A percentile compares a stretch with the other conserved stretches of the same genome.
Evolutionary conservation across 2,113 vertebrate species (phyloP).

Genomic region (Paratilapia polleni): DNA sequence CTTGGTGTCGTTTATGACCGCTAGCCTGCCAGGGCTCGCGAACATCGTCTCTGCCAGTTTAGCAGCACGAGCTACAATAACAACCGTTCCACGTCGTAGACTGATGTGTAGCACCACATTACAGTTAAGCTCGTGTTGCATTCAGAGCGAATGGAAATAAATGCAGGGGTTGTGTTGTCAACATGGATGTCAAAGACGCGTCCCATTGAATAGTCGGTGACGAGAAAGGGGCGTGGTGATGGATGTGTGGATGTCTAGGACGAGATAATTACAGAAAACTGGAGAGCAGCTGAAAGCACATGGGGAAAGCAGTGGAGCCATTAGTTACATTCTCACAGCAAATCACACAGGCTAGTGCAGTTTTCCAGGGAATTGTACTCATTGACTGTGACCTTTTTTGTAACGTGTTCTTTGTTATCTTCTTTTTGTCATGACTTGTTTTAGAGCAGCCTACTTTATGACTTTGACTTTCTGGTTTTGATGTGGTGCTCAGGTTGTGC

Average conservation of each 20-base stretch:
- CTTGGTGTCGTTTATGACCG: background rate
- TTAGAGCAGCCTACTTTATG: background rate
- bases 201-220: background rate
- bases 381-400: background rate
- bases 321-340: background rate
- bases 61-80: background rate
- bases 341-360: background rate
- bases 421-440: background rate
- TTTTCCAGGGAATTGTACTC: background rate
- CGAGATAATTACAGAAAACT: background rate
- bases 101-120: background rate
- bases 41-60: background rate
- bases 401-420: background rate
- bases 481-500: background rate
- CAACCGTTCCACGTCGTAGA: background rate
- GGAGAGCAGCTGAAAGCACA: background rate
- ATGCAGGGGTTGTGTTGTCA: background rate
- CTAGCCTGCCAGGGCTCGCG: background rate
- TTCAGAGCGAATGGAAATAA: background rate
- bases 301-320: background rate
- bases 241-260: background rate
- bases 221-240: conserved; percentile 18
- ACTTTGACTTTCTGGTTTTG: background rate
- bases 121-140: background rate
- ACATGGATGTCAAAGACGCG: background rate